Base-by-base conservation (phyloP, 2,888 invertebrate genomes). In the Schizotus pectinicornis region DNA sequence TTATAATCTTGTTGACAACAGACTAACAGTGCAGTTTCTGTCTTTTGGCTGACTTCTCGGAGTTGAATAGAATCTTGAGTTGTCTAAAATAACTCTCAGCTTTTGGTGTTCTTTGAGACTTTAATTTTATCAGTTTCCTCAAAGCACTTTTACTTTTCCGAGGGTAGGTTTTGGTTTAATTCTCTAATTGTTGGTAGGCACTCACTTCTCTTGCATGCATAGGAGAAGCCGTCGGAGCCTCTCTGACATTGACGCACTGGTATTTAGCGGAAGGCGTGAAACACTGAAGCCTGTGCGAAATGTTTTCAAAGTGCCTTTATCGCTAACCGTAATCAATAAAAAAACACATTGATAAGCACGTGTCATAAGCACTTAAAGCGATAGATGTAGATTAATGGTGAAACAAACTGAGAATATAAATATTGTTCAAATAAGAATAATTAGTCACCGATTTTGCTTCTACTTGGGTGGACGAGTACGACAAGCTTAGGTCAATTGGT, bases 271-370 rank as follows among this genome's bases (percentile, higher is more conserved):
- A 37, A 37, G 22, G 22, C 22, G 22, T 22, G 30, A 47, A 47
- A 54, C 42, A 14, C 43, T 50, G 45, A 56, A 37, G 45, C 50
- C 50, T 45, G 30, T 45, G 50, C 45, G 36, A 50, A 56, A 45
- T 57, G 47, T 57, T 57, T 56, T 56, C 36, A 49, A 56, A 56
- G 35, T 41, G 11, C 7, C 42, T 52, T 53, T 58, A 48, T 53
- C 53, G 53, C 41, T 43, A 37, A 48, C n/a, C 31, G 34, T 38
- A 53, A 58, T 58, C 53, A 53, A 58, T 58, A 58, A 53, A 53
- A 56, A 52, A 56, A 56, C 46, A 43, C 14, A 33, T 14, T 42
- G 58, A 58, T 58, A 58, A 58, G 53, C 58, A 58, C 58, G 58
- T 58, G 58, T 48, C 58, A 37, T 51, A 51, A 49, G 37, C 31